Base-by-base conservation (phyloP, 1,140 invertebrate species). In the Zaprionus nigranus region DNA sequence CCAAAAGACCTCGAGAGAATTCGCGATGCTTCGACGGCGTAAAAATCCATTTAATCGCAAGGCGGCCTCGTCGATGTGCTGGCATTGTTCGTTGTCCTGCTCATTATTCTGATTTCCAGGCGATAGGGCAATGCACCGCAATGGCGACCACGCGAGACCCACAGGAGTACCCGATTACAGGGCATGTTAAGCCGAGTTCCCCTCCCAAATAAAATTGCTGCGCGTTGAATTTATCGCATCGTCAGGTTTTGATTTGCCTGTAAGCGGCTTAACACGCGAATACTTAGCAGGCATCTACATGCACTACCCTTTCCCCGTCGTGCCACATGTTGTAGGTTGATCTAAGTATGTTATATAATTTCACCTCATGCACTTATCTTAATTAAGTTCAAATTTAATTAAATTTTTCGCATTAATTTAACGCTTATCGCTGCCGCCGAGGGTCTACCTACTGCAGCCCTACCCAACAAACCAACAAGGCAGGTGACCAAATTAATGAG, bases 381-480 rank as follows among this genome's bases (percentile, higher is more conserved):
- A 87, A 87, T 87, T 69, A 80, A 87, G 73, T 83, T 83, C 69
- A 87, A 66, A 78, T 80, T 83, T 87, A 87, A 87, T 87, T 88
- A 87, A 88, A 87, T 78, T 82, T 80, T 54, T 69, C 77, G 73
- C 83, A 78, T 87, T 83, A 78, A 68, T 75, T 78, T 51, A 17
- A 71, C 60, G 71, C 58, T 73, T 73, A 76, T 65, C 59, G 53
- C 24, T 53, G 38, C 54, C 38, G 22, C n/a, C 30, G 12, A 15
- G 38, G 15, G 38, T 40, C 3, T 2, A 15, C 40, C 2, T 51
- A n/a, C 17, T 26, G 6, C 12, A n/a, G 13, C 30, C 9, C 24
- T 20, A 1, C 17, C 17, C 1, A 9, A 15, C 2, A 59, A 60
- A 60, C 46, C 64, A 63, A 70, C 54, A 34, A 75, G 61, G 46